Evolutionary conservation across 2,888 invertebrate genomes (phyloP).

Genomic region (Philopedon plagiatum): DNA sequence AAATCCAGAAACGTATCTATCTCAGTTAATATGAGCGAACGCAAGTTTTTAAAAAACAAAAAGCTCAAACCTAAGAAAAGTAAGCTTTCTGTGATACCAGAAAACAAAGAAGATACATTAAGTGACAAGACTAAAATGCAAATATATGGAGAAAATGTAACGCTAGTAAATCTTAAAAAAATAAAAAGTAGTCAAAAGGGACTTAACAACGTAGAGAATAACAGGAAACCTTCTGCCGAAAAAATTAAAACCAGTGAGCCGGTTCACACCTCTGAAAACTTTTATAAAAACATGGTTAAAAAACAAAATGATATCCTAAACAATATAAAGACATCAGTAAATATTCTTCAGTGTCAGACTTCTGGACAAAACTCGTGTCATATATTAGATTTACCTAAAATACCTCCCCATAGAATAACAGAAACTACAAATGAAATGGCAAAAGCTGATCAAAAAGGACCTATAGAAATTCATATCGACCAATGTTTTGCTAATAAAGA

Average conservation of each 20-base stretch:
- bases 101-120: conserved; percentile 37
- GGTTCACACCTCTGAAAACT: not conserved
- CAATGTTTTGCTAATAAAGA: not conserved
- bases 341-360: conserved; percentile 36
- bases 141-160: not conserved
- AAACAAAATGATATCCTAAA: not conserved
- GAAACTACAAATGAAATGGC: not conserved
- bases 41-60: conserved; percentile 19
- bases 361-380: conserved; percentile 29
- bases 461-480: not conserved
- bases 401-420: not conserved
- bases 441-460: not conserved
- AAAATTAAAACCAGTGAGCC: not conserved
- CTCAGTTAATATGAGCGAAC: conserved; percentile 21
- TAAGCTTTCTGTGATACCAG: conserved; percentile 49
- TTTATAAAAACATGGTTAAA: not conserved
- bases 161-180: no score
- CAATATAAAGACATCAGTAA: not conserved
- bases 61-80: conserved; percentile 43
- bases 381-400: not conserved
- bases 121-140: conserved; percentile 24
- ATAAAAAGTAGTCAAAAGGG: no score
- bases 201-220: not conserved
- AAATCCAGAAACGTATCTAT: conserved; percentile 37
- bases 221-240: not conserved